Conservation (phyloP, 2,113 vertebrate genomes). For the Vicugna pacos region DNA sequence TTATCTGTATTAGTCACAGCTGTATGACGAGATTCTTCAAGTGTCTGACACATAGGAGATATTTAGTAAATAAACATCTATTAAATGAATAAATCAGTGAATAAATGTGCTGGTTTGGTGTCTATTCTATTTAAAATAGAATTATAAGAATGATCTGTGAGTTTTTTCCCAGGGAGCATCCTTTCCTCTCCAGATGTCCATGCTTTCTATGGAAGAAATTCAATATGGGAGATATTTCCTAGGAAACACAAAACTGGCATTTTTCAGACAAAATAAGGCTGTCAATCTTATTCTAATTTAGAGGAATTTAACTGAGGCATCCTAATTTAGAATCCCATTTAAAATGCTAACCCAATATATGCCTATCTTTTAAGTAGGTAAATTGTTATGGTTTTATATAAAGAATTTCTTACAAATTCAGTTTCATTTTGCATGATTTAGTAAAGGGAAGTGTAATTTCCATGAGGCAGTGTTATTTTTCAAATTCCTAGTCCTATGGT, state of each 20-base stretch:
- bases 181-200: slow-evolving; percentile 40
- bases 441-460: slow-evolving; percentile 13
- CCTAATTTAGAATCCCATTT: slow-evolving; percentile 46
- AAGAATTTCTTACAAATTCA: slow-evolving; percentile 4
- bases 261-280: slow-evolving; percentile 66
- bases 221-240: slow-evolving; percentile 47
- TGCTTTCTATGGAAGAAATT: slow-evolving; percentile 45
- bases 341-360: slow-evolving; percentile 61
- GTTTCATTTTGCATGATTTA: background rate
- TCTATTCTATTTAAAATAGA: slow-evolving; percentile 53
- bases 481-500: background rate
- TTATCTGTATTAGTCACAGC: background rate
- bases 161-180: slow-evolving; percentile 51
- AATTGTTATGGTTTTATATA: slow-evolving; percentile 17
- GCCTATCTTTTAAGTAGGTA: slow-evolving; percentile 57
- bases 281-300: slow-evolving; percentile 67
- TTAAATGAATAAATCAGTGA: slow-evolving; percentile 32
- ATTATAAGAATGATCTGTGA: slow-evolving; percentile 53
- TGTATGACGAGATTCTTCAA: background rate
- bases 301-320: slow-evolving; percentile 56
- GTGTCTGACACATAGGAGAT: background rate
- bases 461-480: background rate
- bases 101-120: background rate
- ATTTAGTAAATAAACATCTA: slow-evolving; percentile 1
- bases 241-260: slow-evolving; percentile 39